phyloP scores from a whole-genome alignment of 2,797 vertebrate genomes.

The Percopsis omiscomaycus region DNA sequence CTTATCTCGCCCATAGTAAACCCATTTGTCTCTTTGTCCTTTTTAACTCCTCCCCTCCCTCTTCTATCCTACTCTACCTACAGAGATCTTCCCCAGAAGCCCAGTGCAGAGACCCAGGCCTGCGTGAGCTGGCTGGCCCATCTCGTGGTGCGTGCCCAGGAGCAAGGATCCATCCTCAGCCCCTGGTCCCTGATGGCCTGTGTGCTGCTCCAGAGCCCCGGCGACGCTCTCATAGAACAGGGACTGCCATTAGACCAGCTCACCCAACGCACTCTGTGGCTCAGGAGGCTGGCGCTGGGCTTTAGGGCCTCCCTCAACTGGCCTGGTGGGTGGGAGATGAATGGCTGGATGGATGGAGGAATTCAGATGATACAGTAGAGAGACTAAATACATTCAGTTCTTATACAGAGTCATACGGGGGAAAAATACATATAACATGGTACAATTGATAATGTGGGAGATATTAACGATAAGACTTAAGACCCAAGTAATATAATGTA shows the following conservation, averaged over 20 bases:
- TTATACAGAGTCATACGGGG: too few relatives aligned
- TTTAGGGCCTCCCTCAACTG: conserved; percentile 86
- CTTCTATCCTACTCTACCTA: background rate
- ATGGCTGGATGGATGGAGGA: background rate
- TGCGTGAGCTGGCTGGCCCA: conserved; percentile 86
- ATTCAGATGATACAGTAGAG: background rate
- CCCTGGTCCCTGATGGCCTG: conserved; percentile 86
- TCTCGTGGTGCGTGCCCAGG: conserved; percentile 85
- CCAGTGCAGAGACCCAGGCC: conserved; percentile 79
- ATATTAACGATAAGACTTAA: too few relatives aligned
- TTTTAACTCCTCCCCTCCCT: conserved; percentile 1
- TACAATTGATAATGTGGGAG: background rate
- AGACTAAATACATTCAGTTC: background rate
- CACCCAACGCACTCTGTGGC: conserved; percentile 84
- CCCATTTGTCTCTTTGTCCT: background rate
- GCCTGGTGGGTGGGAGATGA: conserved; percentile 81
- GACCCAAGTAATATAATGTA: background rate
- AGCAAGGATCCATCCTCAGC: conserved; percentile 83
- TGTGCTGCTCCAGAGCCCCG: conserved; percentile 84
- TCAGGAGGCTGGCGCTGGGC: conserved; percentile 80
- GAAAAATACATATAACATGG: background rate
- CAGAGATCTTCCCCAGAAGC: conserved; percentile 89
- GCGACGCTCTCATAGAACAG: conserved; percentile 47
- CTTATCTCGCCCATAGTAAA: background rate
- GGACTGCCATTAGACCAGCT: conserved; percentile 80